Base-by-base conservation (phyloP, 2,113 vertebrate genomes). In the Drymodes brunneopygia region DNA sequence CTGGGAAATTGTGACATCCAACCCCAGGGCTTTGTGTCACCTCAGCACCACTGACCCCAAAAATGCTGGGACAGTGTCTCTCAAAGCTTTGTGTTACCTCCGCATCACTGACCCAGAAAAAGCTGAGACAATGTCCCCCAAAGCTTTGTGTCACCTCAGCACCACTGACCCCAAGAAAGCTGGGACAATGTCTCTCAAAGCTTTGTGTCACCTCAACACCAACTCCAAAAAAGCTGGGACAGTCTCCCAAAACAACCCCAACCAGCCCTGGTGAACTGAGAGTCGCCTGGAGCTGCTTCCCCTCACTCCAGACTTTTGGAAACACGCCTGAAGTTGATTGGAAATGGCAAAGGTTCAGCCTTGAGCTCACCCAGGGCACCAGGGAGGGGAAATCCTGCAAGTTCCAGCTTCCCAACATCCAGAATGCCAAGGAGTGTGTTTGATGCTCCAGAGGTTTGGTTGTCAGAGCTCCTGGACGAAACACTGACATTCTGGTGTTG, bases 201-300 rank as follows among this genome's bases (percentile, higher is more conserved):
- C 73, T 57, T 23, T 20, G 27, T 44, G 38, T 11, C 38, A 38
- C 38, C 38, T 38, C 38, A 38, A 11, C 38, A 38, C 38, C 38
- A 38, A 38, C 38, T 11, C 38, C 38, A 38, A 0, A n/a, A n/a
- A 40, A 29, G 28, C 65, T 25, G 15, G 29, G 31, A 28, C 44
- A 61, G 15, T n/a, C 27, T 54, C 57, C 69, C 53, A 67, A 23
- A 81, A 29, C 75, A 75, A n/a, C 50, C 20, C 35, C 51, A 53
- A 5, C 10, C 65, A 40, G 20, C 4, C 15, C 40, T 28, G 33
- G 18, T 0, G 2, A 79, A 15, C 18, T 1, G 0, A 57, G 44
- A 44, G 70, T 3, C 84, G 45, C 50, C 1, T 2, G 10, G 40
- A 44, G 50, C 33, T 48, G 53, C 36, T 72, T 36, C 57, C 65